Base-by-base conservation (phyloP, 2,797 vertebrate species). In the Rhynchotus rufescens region DNA sequence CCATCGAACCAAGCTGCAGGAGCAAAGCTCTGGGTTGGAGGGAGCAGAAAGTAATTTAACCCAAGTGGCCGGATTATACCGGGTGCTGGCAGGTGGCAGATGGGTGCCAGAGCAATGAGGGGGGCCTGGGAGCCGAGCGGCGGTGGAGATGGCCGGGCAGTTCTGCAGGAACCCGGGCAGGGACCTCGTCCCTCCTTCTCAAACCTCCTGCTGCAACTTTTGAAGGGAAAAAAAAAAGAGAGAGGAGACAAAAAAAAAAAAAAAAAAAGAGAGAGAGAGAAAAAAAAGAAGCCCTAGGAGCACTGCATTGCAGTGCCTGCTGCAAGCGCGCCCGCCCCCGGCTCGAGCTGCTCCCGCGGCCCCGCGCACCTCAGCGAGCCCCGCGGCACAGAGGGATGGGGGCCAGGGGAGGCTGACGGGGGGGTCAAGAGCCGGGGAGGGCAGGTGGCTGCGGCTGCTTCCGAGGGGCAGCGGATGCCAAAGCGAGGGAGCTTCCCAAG, bases 251-350 rank as follows among this genome's bases (percentile, higher is more conserved):
- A 2, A 1, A 6, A 42, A 57, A 28, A 75, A 91, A 77, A 86
- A 87, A 88, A 52, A 78, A 23, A 36, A 36, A 88, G 34, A 32
- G 44, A 6, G 82, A 88, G 45, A 79, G 20, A 3, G 40, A 25
- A 13, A 28, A 84, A 49, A 93, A 90, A 38, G 6, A 84, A 90
- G 69, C 71, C 16, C 7, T 54, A 82, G n/a, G 47, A 92, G 73
- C 85, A 95, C 97, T 96, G 97, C 97, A 97, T 88, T 97, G 97
- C 97, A 97, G 97, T 89, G 90, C 62, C 40, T 89, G 71, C 40
- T 89, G 71, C 34, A 86, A 65, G 76, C 36, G 4, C 36, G 34
- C 40, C 32, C 40, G 32, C 54, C 4, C 28, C 32, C 38, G 20
- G 84, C 81, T 56, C 3, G 17, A 57, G 79, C 72, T 8, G 28